Base-by-base conservation (phyloP, 1,140 invertebrate species). In the Maconellicoccus hirsutus region DNA sequence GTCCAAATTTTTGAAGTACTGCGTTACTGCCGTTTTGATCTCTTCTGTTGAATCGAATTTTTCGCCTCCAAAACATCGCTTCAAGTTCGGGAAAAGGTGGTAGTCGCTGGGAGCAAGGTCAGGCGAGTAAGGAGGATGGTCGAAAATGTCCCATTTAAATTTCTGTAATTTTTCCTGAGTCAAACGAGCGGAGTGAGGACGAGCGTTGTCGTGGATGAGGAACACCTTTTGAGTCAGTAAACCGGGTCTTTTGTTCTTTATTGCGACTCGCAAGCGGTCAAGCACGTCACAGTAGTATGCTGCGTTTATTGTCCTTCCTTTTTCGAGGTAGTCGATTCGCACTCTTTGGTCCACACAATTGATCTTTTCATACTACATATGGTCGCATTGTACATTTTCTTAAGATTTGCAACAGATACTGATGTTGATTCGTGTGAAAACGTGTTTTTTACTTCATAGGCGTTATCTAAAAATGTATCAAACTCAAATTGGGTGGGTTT, bases 121-220 rank as follows among this genome's bases (percentile, higher is more conserved):
- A 0, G 69, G 73, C 3, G 70, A 74, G 70, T 78, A 78, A n/a
- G 74, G 75, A 71, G 77, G 75, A 69, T 79, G 76, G 19, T 71
- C 27, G n/a, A 80, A 74, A 39, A 74, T 72, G 71, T 79, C 76
- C 75, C 75, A 79, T 70, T 74, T 74, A 22, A 78, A 74, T 42
- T 52, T 70, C 21, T 26, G 27, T 39, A 75, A 69, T 19, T 74
- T 61, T 0, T 72, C 27, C 21, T 73, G 39, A 23, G 75, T 76
- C 59, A 63, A 14, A 69, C 52, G 22, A 66, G 71, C 73, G 23
- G 74, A 70, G 71, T 79, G 76, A 10, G 75, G 76, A 70, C 74
- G 70, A 14, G 76, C 78, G 70, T 79, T 79, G 74, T 79, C 79
- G 39, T 77, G 77, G 29, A 74, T 71, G 14, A 76, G 69, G 26